Percentiles rank a stretch among this genome's conserved stretches.
Conservation (phyloP, 2,888 invertebrate genomes). For the Tenthredo notha region DNA sequence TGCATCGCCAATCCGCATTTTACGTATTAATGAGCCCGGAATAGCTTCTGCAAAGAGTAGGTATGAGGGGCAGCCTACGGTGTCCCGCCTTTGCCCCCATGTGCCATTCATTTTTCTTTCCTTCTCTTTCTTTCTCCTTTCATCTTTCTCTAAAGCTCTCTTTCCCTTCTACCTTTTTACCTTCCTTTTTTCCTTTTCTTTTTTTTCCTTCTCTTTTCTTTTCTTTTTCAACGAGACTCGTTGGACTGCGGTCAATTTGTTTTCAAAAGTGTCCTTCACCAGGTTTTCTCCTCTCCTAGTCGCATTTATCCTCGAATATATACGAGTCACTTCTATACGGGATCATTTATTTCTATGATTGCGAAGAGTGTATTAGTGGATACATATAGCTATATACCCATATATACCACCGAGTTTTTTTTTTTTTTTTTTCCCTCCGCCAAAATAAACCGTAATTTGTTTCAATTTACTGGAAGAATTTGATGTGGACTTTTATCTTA, state of each 20-base stretch:
- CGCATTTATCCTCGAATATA: slow-evolving; percentile 19
- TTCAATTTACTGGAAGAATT: slow-evolving; percentile 28
- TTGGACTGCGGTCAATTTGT: slow-evolving; percentile 48
- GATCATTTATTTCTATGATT: slow-evolving; percentile 45
- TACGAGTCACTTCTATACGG: slow-evolving; percentile 1
- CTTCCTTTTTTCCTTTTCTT: neutral
- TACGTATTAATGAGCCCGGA: slow-evolving; percentile 71
- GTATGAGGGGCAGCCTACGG: slow-evolving; percentile 1
- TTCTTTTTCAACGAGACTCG: neutral
- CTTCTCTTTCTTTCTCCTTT: neutral
- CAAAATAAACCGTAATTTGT: slow-evolving; percentile 1
- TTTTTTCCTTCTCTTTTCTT: neutral
- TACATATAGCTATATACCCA: neutral
- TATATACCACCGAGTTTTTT: neutral
- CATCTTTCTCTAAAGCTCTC: neutral
- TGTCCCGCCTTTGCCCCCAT: slow-evolving; percentile 2
- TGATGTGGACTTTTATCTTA: neutral
- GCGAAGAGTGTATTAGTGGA: neutral
- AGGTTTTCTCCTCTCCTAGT: neutral
- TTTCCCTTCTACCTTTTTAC: neutral
- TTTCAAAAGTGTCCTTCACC: slow-evolving; percentile 43
- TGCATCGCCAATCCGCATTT: slow-evolving; percentile 62
- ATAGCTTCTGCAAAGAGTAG: slow-evolving; percentile 43
- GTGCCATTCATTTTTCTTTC: neutral
- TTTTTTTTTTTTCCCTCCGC: neutral